Evolutionary conservation across 2,888 invertebrate species (phyloP), one percentile per base, ranked within the genome.

Genomic region (Branchipolynoe longqiensis): DNA sequence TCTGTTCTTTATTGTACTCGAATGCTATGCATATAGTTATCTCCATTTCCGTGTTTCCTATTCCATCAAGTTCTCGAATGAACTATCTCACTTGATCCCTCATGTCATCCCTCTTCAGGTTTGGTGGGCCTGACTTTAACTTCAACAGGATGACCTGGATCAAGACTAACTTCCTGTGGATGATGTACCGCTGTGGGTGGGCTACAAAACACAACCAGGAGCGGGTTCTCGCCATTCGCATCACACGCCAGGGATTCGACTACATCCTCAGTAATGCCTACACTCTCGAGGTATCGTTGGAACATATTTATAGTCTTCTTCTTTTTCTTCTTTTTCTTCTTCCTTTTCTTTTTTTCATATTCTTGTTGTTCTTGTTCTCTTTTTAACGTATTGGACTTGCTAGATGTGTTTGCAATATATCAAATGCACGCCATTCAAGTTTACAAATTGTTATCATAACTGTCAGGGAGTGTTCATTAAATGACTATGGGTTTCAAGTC

Each of bases 181-280:
- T 92, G 92, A 92, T 92, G 91, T 92, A 92, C 73, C 88, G 92
- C n/a, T 90, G 90, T 88, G 92, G 92, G 0, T 92, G 92, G 92
- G 91, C 91, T 0, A 88, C 89, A 12, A 92, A 92, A 86, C 41
- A 69, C 22, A 87, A 90, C 48, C 92, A 92, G 87, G 89, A 92
- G 73, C 82, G 89, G 56, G 89, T 92, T 8, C 84, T 92, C 28
- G 92, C 92, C 22, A 87, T 92, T 3, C 85, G 89, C 28, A 89
- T 92, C 41, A 89, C 87, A 6, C 85, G 89, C 48, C 85, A 87
- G 6, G 91, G 90, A 3, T 92, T 92, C 81, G 90, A 92, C 3
- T 84, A 89, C 33, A 92, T 92, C 38, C 86, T 92, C 28, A 85
- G 87, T 2, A 88, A 89, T 64, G 91, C 92, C 25, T 89, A 87